These are phyloP conservation scores for Halisarca cf. caerulea DNA, from an alignment of 37 sponge, comb jelly and placozoan species.

Conservation along the genomic window DNA sequence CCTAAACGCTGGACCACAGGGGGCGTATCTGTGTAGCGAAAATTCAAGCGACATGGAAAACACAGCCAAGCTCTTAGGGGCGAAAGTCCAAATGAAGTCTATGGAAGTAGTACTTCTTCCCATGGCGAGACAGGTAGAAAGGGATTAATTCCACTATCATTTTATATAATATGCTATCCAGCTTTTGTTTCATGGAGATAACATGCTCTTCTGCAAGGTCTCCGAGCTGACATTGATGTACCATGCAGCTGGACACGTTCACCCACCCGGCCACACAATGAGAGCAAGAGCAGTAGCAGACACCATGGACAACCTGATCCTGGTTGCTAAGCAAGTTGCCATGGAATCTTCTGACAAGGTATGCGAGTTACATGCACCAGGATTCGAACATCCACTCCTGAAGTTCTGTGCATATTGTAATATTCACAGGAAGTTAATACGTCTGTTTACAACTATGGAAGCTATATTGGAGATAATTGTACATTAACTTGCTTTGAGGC, in stretches of 20 bases:
- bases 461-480: too few species aligned
- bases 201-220: too few species aligned
- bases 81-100: constrained; percentile 55
- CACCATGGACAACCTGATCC: constrained; percentile 43
- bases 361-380: too few species aligned
- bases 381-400: too few species aligned
- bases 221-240: constrained; percentile 41
- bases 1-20: too few species aligned
- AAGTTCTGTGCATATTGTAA: neutral
- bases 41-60: neutral
- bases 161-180: neutral
- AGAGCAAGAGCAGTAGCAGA: constrained; percentile 38
- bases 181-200: too few species aligned
- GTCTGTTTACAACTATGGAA: too few species aligned
- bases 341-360: constrained; percentile 11
- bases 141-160: neutral
- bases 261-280: constrained; percentile 25
- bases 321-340: constrained; percentile 17
- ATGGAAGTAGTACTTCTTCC: constrained; percentile 61
- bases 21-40: too few species aligned
- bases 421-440: too few species aligned
- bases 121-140: constrained; percentile 56
- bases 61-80: constrained; percentile 1
- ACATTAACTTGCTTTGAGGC: too few species aligned
- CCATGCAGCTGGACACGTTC: constrained; percentile 6